Percentiles rank a stretch among this genome's conserved stretches.
Evolutionary conservation across 2,113 vertebrate genomes (phyloP).

Genomic region (Progne subis): DNA sequence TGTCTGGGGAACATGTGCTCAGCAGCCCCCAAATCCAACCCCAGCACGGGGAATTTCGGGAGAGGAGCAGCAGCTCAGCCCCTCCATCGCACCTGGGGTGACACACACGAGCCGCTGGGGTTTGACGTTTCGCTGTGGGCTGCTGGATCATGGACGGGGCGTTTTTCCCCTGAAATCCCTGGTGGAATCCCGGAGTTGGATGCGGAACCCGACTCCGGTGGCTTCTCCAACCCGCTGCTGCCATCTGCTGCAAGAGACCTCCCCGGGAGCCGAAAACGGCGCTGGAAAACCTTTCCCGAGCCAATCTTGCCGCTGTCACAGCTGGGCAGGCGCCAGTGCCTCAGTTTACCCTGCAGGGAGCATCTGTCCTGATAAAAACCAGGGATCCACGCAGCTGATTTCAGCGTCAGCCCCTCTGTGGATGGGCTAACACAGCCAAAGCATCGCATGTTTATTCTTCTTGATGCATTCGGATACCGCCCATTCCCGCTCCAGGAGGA

Average conservation of each 20-base stretch:
- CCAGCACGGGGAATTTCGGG: background rate
- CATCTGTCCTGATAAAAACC: fast-evolving
- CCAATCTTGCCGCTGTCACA: fast-evolving
- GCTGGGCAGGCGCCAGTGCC: background rate
- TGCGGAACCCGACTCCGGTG: fast-evolving
- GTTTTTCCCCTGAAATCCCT: fast-evolving
- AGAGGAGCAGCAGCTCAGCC: background rate
- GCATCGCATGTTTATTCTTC: fast-evolving
- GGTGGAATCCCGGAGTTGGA: background rate
- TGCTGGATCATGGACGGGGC: fast-evolving
- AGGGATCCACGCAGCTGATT: fast-evolving
- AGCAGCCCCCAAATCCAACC: background rate
- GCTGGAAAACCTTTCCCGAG: background rate
- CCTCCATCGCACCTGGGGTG: fast-evolving
- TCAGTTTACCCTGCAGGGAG: background rate
- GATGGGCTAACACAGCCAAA: fast-evolving
- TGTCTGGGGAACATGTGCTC: background rate
- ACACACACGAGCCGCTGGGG: fast-evolving
- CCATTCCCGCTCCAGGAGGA: fast-evolving
- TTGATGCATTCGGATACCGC: fast-evolving
- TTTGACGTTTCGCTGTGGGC: fast-evolving
- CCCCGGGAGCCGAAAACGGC: fast-evolving
- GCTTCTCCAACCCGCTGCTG: background rate
- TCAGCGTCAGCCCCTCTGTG: fast-evolving
- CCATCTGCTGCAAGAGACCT: constrained; percentile 41